Percentiles rank a stretch among this genome's conserved stretches.
Conservation (phyloP, 2,888 invertebrate species). For the Apodemia hepburni region DNA sequence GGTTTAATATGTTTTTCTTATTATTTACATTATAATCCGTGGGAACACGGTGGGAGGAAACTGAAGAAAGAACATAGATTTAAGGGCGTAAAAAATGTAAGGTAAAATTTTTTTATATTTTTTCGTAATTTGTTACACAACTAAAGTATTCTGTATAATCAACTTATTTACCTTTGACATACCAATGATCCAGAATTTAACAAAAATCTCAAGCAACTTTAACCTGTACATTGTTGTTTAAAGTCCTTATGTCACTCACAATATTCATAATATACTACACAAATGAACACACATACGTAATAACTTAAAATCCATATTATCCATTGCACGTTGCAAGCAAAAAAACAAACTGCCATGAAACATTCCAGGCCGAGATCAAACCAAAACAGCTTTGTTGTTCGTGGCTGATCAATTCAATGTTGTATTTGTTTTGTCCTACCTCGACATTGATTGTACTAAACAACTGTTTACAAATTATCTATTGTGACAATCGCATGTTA, state of each 20-base stretch:
- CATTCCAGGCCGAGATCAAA: slow-evolving; percentile 53
- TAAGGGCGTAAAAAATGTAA: no score
- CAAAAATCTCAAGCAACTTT: slow-evolving; percentile 13
- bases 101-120: no score
- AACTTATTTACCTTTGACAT: slow-evolving; percentile 17
- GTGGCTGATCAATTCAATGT: slow-evolving; percentile 45
- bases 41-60: no score
- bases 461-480: slow-evolving; percentile 74
- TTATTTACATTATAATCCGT: no score
- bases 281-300: slow-evolving; percentile 4
- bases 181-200: slow-evolving; percentile 18
- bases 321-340: slow-evolving; percentile 27
- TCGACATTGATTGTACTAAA: slow-evolving; percentile 54
- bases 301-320: neutral
- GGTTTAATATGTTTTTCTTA: no score
- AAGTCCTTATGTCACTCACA: slow-evolving; percentile 25
- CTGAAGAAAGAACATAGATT: no score
- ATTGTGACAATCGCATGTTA: slow-evolving; percentile 57
- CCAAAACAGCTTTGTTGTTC: slow-evolving; percentile 67
- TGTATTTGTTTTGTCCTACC: slow-evolving; percentile 53
- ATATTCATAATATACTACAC: neutral
- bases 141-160: no score
- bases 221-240: slow-evolving; percentile 20
- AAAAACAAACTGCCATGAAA: slow-evolving; percentile 38
- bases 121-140: no score